phyloP scores from a whole-genome alignment of 2,888 invertebrate species.

The Amphipoea oculea region DNA sequence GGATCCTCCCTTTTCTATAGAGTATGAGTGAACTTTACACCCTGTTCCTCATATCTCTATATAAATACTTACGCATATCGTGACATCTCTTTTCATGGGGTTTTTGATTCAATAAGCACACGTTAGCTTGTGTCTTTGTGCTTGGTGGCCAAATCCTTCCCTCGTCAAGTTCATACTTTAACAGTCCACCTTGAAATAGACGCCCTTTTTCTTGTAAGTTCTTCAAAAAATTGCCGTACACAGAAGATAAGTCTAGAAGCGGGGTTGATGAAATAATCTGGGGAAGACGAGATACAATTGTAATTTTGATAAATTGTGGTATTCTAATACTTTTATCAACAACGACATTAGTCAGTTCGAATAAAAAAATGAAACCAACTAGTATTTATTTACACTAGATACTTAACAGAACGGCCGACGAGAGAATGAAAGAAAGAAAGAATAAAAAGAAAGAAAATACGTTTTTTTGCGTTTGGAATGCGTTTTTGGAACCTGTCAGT shows the following conservation, averaged over 20 bases:
- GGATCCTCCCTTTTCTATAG: too few relatives aligned
- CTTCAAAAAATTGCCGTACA: slow-evolving; percentile 68
- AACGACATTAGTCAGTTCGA: not conserved
- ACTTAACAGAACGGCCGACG: too few relatives aligned
- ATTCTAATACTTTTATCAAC: not conserved
- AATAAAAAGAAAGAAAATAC: too few relatives aligned
- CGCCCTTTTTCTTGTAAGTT: slow-evolving; percentile 64
- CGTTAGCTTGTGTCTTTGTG: slow-evolving; percentile 58
- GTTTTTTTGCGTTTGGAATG: too few relatives aligned
- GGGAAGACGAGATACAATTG: not conserved
- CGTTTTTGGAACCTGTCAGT: too few relatives aligned
- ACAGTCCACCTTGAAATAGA: slow-evolving; percentile 68
- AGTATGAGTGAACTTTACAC: too few relatives aligned
- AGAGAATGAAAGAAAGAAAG: too few relatives aligned
- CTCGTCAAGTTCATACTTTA: slow-evolving; percentile 72
- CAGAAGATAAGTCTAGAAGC: slow-evolving; percentile 68
- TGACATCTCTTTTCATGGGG: slow-evolving; percentile 72
- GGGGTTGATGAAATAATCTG: slow-evolving; percentile 74
- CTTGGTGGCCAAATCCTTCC: slow-evolving; percentile 77
- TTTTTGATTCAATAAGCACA: slow-evolving; percentile 68
- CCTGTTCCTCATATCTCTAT: too few relatives aligned
- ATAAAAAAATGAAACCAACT: not conserved
- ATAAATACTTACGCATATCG: slow-evolving; percentile 66
- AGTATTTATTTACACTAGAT: not conserved
- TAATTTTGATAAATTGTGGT: not conserved